Percentiles rank a stretch among this genome's conserved stretches.
These are phyloP conservation scores for Craseonycteris thonglongyai DNA, from an alignment of 2,113 vertebrate species.

Conservation along the genomic window DNA sequence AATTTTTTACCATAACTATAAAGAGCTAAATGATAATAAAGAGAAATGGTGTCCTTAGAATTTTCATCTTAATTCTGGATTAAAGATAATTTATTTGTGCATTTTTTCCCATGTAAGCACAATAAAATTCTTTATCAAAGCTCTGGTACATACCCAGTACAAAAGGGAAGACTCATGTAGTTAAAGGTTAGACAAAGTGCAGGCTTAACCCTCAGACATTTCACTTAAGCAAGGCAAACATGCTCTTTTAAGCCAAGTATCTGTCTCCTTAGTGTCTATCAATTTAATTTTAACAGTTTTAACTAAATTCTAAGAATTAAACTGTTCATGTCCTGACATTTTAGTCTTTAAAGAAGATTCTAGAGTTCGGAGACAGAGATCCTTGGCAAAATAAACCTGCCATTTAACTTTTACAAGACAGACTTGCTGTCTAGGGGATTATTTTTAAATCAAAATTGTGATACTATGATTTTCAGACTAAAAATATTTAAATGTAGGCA, in stretches of 20 bases:
- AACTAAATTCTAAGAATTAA: constrained; percentile 38
- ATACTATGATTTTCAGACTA: not conserved
- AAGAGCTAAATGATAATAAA: constrained; percentile 25
- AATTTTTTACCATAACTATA: not conserved
- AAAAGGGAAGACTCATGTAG: constrained; percentile 9
- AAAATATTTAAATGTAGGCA: not conserved
- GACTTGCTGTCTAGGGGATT: not conserved
- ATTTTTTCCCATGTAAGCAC: constrained; percentile 26
- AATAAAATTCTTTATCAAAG: constrained; percentile 56
- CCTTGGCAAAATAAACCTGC: not conserved
- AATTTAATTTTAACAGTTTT: constrained; percentile 48
- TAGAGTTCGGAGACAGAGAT: not conserved
- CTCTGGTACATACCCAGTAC: constrained; percentile 36
- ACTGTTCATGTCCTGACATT: not conserved
- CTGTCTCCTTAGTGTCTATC: constrained; percentile 10
- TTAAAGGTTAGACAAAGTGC: constrained; percentile 65
- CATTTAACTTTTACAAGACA: not conserved
- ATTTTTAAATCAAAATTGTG: not conserved
- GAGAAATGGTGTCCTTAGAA: not conserved
- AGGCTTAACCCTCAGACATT: constrained; percentile 50
- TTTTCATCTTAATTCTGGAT: constrained; percentile 23
- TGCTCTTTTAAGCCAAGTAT: constrained; percentile 33
- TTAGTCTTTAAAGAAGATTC: not conserved
- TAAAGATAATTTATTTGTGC: constrained; percentile 44
- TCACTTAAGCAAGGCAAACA: constrained; percentile 52